Conservation (phyloP, 1,140 invertebrate genomes). For the Ganaspis sp. region DNA sequence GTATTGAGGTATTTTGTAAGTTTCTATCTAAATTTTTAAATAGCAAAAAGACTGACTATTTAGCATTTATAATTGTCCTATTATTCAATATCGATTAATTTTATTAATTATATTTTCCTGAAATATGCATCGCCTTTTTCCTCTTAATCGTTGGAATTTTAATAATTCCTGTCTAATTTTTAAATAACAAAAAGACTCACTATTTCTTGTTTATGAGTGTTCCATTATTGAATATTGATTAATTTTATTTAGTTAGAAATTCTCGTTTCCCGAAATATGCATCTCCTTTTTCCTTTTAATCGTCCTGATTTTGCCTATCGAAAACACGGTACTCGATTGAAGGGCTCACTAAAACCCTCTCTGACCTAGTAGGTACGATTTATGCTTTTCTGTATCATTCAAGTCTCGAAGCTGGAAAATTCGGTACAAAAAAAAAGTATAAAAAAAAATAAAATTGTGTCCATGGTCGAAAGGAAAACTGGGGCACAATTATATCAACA, state of each 20-base stretch:
- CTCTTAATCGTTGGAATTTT: slow-evolving; percentile 17
- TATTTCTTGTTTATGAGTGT: not conserved
- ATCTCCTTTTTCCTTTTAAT: not conserved
- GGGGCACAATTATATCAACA: not conserved
- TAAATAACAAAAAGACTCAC: too few relatives aligned
- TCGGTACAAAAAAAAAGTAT: not conserved
- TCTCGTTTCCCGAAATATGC: not conserved
- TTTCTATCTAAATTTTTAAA: too few relatives aligned
- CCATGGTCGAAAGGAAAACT: slow-evolving; percentile 9
- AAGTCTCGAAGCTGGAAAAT: not conserved
- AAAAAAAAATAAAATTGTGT: not conserved
- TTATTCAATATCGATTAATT: not conserved
- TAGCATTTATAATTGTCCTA: not conserved
- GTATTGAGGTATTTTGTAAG: too few relatives aligned
- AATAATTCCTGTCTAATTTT: too few relatives aligned
- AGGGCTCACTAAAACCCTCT: slow-evolving; percentile 35
- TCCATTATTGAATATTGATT: not conserved
- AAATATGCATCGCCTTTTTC: not conserved
- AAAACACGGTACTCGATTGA: not conserved
- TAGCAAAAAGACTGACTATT: too few relatives aligned
- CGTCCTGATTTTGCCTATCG: slow-evolving; percentile 21
- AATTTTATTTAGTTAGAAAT: not conserved
- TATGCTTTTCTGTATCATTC: slow-evolving; percentile 4
- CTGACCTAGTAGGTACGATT: slow-evolving; percentile 31
- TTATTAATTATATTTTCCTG: not conserved